phyloP scores from a whole-genome alignment of 2,888 invertebrate genomes.

The Sarcophaga rosellei region DNA sequence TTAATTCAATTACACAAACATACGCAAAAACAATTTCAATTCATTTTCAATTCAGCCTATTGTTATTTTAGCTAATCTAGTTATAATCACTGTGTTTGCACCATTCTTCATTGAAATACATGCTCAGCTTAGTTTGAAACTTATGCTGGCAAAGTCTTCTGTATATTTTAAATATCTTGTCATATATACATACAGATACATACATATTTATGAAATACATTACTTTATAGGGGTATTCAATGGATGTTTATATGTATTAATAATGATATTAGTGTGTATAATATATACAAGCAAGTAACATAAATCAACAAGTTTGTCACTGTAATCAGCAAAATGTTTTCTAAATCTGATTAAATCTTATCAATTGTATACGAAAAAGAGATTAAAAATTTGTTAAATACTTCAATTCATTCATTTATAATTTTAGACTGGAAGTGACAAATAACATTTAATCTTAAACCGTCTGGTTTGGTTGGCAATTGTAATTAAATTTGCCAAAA shows the following conservation, averaged over 20 bases:
- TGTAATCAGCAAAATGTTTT: conserved; percentile 30
- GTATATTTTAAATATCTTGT: background rate
- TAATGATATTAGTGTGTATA: background rate
- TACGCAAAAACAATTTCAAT: background rate
- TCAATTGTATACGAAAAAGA: conserved; percentile 49
- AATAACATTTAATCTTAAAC: no score
- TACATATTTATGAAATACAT: no score
- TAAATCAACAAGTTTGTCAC: conserved; percentile 63
- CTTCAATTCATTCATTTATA: no score
- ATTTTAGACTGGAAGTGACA: no score
- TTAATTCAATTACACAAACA: no score
- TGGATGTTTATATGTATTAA: background rate
- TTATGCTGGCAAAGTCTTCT: background rate
- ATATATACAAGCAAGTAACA: background rate
- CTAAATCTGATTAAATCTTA: conserved; percentile 59
- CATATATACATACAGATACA: background rate
- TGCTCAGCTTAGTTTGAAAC: background rate
- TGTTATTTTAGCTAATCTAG: background rate
- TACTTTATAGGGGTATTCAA: no score
- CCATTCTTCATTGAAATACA: no score
- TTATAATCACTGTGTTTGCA: background rate
- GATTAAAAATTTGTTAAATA: no score
- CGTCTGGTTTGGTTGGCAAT: no score
- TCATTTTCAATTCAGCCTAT: conserved; percentile 1
- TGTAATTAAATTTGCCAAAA: no score